Percentiles rank a stretch among this genome's conserved stretches.
Conservation (phyloP, 1,140 invertebrate genomes). For the Halesus radiatus region DNA sequence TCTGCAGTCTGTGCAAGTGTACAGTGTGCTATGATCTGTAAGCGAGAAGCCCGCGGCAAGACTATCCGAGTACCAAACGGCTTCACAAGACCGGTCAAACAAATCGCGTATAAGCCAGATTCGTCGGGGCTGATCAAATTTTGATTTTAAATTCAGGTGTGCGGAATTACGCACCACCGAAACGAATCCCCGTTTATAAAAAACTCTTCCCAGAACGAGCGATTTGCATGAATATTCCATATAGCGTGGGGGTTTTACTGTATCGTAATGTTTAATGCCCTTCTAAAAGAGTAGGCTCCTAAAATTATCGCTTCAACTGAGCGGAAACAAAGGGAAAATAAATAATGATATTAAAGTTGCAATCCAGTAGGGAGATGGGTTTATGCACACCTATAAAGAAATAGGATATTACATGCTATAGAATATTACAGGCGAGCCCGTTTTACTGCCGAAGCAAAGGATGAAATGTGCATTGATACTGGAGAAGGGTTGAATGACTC, state of each 20-base stretch:
- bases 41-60: too few relatives aligned
- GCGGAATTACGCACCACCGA: background rate
- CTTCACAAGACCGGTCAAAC: background rate
- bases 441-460: too few relatives aligned
- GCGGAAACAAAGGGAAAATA: background rate
- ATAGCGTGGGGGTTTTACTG: background rate
- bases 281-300: background rate
- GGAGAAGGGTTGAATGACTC: conserved; percentile 32
- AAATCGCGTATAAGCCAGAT: background rate
- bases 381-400: too few relatives aligned
- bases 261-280: background rate
- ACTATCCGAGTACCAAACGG: background rate
- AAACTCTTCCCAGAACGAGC: background rate
- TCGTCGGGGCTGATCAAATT: background rate
- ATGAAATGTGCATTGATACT: conserved; percentile 10
- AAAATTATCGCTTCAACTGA: too few relatives aligned
- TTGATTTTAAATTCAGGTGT: background rate
- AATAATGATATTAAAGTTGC: background rate
- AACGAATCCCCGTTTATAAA: background rate
- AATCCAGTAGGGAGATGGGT: background rate
- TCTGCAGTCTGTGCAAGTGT: background rate
- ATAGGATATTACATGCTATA: too few relatives aligned
- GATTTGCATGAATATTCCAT: background rate
- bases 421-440: too few relatives aligned
- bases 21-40: too few relatives aligned